Base-by-base conservation (phyloP, 1,140 invertebrate species). In the Sarcophaga bullata region DNA sequence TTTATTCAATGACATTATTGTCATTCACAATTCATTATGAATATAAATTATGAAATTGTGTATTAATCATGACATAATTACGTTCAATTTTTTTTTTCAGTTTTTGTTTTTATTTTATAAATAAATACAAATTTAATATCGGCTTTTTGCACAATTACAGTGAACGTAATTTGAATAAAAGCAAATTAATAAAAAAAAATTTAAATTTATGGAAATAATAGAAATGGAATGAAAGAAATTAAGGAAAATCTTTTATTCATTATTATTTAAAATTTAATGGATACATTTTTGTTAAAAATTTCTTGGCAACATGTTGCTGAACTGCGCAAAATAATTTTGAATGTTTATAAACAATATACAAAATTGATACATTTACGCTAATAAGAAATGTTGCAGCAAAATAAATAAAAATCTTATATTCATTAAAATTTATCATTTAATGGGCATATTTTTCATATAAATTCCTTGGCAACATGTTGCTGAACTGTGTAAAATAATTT, bases 51-150 rank as follows among this genome's bases (percentile, higher is more conserved):
- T 58, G 54, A 58, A 58, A 58, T n/a, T 58, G 54, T 58, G 15
- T 58, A 58, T 58, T 58, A 58, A 58, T 58, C 54, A 58, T 58
- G 54, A 58, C 54, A 58, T 58, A 58, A 58, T 58, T 58, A 58
- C 54, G 15, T 58, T 58, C 25, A 37, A 2, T 37, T 37, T 37
- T 37, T 4, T 37, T 37, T 37, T 1, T 4, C 4, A 2, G 1
- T 37, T 37, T 37, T 37, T 37, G 25, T 37, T 37, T 37, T 1
- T n/a, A n/a, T n/a, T 58, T 58, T 11, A 58, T 58, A 15, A 58
- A 58, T 58, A 58, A 58, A 58, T 58, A 58, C 54, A 58, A 52
- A 15, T 58, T 58, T 58, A 58, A 58, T 58, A 58, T n/a, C 25
- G 25, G 10, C 54, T 58, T 58, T 37, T n/a, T 4, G 54, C 13